Conservation (phyloP, 2,888 invertebrate genomes). For the Oligia fasciuncula region DNA sequence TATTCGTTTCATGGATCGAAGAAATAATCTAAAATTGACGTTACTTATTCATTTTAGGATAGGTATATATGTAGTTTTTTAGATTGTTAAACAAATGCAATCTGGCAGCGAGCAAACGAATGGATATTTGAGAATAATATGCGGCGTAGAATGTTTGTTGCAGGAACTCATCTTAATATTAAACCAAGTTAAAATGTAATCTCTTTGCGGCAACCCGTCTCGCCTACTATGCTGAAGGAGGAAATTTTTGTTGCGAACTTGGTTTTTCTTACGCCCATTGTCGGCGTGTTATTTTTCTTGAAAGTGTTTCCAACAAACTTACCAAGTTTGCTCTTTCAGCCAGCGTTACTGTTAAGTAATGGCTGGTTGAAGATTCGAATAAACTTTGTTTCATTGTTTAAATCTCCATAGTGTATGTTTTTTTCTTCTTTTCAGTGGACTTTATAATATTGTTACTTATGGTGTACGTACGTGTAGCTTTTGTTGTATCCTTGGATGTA, state of each 20-base stretch:
- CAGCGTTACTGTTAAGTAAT: conserved; percentile 35
- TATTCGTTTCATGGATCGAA: neutral
- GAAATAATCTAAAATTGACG: neutral
- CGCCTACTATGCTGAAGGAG: conserved; percentile 25
- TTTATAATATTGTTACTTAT: neutral
- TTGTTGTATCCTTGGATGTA: neutral
- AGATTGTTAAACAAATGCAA: conserved; percentile 29
- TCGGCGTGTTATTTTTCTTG: conserved; percentile 55
- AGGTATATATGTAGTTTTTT: no score
- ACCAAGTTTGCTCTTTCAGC: conserved; percentile 41
- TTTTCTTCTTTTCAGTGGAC: neutral
- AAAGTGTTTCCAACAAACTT: conserved; percentile 46
- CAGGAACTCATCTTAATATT: conserved; percentile 52
- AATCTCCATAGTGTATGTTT: neutral
- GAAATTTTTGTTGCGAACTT: conserved; percentile 46
- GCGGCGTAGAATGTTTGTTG: conserved; percentile 34
- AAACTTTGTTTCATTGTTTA: conserved; percentile 17
- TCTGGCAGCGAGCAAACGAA: conserved; percentile 16
- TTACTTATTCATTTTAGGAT: neutral
- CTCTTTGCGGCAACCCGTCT: conserved; percentile 45
- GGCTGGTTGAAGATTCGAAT: conserved; percentile 11
- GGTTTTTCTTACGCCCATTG: conserved; percentile 43
- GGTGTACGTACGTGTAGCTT: neutral
- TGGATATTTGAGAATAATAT: conserved; percentile 44
- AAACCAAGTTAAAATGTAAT: conserved; percentile 61